These are phyloP conservation scores for Enteromius paludinosus DNA, from an alignment of 2,797 vertebrate species.

Conservation along the genomic window DNA sequence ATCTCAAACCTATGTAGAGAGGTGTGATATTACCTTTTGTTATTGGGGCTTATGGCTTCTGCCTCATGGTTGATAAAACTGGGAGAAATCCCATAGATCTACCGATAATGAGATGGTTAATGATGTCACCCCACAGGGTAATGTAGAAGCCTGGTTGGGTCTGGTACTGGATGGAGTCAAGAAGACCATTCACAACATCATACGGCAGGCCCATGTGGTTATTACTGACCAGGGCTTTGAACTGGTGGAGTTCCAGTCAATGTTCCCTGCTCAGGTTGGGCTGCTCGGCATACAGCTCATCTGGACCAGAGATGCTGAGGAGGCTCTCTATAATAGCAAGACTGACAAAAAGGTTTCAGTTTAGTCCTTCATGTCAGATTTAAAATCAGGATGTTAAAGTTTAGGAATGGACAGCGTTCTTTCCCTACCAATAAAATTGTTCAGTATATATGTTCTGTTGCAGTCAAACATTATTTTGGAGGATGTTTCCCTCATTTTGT, in stretches of 20 bases:
- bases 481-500: not conserved
- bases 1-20: not conserved
- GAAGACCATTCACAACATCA: constrained; percentile 82
- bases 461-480: not conserved
- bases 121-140: constrained; percentile 73
- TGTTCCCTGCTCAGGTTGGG: constrained; percentile 86
- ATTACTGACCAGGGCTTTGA: constrained; percentile 77
- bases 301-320: constrained; percentile 86
- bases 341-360: constrained; percentile 83
- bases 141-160: constrained; percentile 86
- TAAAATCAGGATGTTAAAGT: not conserved
- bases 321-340: constrained; percentile 79
- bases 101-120: constrained; percentile 1
- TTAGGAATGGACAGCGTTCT: not conserved
- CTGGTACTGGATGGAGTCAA: constrained; percentile 80
- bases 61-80: not conserved
- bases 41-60: not conserved
- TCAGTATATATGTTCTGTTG: not conserved
- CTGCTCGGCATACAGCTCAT: constrained; percentile 88
- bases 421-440: not conserved
- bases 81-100: not conserved
- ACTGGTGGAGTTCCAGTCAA: constrained; percentile 81
- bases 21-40: no score
- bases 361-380: not conserved
- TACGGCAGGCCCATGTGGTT: constrained; percentile 78